phyloP scores from a whole-genome alignment of 2,888 invertebrate genomes.

The Campopleginae sp. region DNA sequence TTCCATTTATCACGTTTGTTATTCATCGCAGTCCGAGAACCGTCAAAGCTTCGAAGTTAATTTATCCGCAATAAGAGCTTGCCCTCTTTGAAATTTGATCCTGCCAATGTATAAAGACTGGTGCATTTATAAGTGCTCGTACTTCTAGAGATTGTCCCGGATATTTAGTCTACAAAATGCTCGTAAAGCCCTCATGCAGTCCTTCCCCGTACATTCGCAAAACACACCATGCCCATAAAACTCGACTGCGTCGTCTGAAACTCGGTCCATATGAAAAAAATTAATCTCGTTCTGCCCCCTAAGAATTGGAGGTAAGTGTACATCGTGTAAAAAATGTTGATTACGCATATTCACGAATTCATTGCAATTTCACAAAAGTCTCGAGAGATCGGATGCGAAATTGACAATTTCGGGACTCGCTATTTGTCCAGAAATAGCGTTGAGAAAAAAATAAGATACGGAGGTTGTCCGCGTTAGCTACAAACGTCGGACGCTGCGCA shows the following conservation, averaged over 20 bases:
- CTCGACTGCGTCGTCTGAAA: background rate
- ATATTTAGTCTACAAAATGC: conserved; percentile 69
- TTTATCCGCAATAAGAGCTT: conserved; percentile 23
- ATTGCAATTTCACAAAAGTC: conserved; percentile 18
- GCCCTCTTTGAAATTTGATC: conserved; percentile 55
- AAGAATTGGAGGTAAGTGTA: conserved; percentile 24
- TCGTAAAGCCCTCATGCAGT: conserved; percentile 61
- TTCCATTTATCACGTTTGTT: conserved; percentile 26
- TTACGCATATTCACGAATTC: background rate
- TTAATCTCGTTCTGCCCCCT: conserved; percentile 4
- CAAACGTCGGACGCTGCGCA: background rate
- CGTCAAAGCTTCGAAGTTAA: conserved; percentile 44
- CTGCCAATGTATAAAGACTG: conserved; percentile 4
- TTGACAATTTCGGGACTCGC: conserved; percentile 19
- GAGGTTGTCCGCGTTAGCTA: background rate
- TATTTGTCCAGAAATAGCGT: conserved; percentile 14
- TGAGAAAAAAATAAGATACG: conserved; percentile 19
- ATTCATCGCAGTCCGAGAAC: conserved; percentile 35
- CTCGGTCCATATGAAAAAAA: conserved; percentile 13
- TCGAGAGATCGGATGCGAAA: conserved; percentile 24
- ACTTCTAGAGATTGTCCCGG: conserved; percentile 31
- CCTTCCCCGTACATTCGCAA: conserved; percentile 35
- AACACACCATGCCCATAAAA: conserved; percentile 47
- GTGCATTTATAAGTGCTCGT: background rate
- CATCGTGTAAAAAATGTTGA: conserved; percentile 10